These are phyloP conservation scores for Saimiri boliviensis DNA, from an alignment of 2,113 vertebrate genomes.

Conservation along the genomic window DNA sequence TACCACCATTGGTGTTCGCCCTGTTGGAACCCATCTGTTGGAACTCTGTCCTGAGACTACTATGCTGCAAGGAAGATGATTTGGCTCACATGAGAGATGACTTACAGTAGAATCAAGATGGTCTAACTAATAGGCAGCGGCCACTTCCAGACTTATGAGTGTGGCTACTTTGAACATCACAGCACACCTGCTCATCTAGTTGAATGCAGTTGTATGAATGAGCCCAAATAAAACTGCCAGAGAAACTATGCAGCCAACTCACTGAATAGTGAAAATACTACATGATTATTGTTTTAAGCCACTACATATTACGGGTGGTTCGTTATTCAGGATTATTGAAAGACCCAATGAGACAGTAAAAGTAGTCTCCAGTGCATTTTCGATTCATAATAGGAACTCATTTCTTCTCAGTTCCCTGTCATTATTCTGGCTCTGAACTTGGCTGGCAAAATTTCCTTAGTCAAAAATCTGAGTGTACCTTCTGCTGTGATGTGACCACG, in stretches of 20 bases:
- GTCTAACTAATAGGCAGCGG: not conserved
- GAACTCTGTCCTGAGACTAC: not conserved
- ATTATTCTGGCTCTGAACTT: not conserved
- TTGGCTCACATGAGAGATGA: not conserved
- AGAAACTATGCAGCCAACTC: not conserved
- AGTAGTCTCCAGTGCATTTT: not conserved
- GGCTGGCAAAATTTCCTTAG: not conserved
- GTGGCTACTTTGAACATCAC: not conserved
- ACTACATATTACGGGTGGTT: too few species aligned
- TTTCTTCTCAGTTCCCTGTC: not conserved
- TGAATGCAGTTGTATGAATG: not conserved
- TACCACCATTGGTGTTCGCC: not conserved
- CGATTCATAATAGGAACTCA: not conserved
- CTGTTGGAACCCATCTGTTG: not conserved
- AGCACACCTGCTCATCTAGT: not conserved
- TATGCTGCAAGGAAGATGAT: not conserved
- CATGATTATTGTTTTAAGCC: not conserved
- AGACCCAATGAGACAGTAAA: not conserved
- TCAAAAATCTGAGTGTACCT: not conserved
- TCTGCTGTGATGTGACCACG: not conserved
- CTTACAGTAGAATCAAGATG: not conserved
- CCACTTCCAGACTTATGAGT: not conserved
- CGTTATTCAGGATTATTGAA: not conserved
- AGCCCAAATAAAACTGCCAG: not conserved
- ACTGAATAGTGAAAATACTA: not conserved